Evolutionary conservation across 2,113 vertebrate genomes (phyloP).

Genomic region (Psophia crepitans): DNA sequence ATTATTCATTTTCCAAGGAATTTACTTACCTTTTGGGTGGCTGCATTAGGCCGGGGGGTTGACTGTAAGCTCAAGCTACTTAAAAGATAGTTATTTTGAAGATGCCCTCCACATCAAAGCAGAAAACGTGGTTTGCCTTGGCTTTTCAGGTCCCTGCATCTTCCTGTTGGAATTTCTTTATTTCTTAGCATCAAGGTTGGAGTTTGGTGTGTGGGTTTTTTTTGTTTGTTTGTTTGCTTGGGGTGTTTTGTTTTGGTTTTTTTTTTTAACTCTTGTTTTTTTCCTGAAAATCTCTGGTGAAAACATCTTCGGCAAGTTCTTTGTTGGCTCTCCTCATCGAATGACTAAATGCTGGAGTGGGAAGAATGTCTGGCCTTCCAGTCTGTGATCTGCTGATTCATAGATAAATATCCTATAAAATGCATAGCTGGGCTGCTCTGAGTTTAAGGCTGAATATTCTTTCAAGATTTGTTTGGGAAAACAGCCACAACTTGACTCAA

Average conservation of each 20-base stretch:
- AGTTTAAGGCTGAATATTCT: conserved; percentile 40
- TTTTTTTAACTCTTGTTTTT: neutral
- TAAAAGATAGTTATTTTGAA: neutral
- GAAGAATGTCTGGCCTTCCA: conserved; percentile 44
- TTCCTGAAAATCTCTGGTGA: neutral
- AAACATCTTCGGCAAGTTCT: neutral
- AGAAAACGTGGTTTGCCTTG: neutral
- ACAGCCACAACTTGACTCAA: conserved; percentile 30
- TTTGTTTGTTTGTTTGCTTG: too few relatives aligned
- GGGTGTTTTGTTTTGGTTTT: too few relatives aligned
- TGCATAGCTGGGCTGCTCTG: conserved; percentile 15
- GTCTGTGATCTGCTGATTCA: conserved; percentile 54
- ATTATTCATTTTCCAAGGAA: neutral
- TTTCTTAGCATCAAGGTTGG: neutral
- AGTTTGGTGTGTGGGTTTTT: neutral
- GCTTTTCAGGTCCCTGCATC: neutral
- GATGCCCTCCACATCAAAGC: neutral
- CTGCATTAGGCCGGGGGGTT: neutral
- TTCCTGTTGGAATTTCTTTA: neutral
- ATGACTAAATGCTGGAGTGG: conserved; percentile 22
- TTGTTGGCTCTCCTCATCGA: neutral
- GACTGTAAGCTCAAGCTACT: neutral
- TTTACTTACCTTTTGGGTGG: neutral
- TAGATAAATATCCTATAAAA: conserved; percentile 52
- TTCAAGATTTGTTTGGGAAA: conserved; percentile 46